Conservation (phyloP, 2,888 invertebrate genomes). For the Phengaris arion region DNA sequence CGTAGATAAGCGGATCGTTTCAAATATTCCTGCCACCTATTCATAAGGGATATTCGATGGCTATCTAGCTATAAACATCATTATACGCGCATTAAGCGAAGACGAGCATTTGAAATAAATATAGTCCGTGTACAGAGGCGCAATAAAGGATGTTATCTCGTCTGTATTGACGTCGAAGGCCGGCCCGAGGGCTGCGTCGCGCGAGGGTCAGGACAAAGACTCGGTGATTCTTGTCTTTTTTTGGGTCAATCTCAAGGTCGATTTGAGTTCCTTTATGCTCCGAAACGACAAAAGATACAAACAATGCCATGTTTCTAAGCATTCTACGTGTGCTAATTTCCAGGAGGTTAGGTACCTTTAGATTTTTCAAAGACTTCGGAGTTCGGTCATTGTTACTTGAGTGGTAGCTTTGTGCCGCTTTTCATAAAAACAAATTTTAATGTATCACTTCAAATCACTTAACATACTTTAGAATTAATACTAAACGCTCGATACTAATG, state of each 20-base stretch:
- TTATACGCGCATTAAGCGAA: conserved; percentile 43
- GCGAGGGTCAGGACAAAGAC: conserved; percentile 61
- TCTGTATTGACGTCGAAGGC: conserved; percentile 46
- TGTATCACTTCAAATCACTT: conserved; percentile 14
- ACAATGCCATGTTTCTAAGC: conserved; percentile 34
- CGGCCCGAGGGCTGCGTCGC: conserved; percentile 46
- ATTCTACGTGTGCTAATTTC: conserved; percentile 21
- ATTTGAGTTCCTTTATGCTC: conserved; percentile 36
- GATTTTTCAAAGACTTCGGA: not conserved
- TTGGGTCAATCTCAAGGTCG: conserved; percentile 64
- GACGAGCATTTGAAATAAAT: conserved; percentile 45
- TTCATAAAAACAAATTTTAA: conserved; percentile 4
- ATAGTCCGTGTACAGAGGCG: conserved; percentile 46
- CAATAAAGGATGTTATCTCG: conserved; percentile 53
- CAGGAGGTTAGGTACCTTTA: not conserved
- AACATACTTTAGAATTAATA: conserved; percentile 7
- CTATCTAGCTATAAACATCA: conserved; percentile 42
- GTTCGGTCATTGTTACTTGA: not conserved
- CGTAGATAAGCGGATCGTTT: conserved; percentile 41
- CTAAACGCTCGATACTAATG: not conserved
- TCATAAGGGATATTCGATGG: conserved; percentile 43
- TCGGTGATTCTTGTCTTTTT: conserved; percentile 45
- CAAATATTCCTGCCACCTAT: conserved; percentile 41
- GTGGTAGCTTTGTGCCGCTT: not conserved
- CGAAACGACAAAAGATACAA: conserved; percentile 34